A percentile compares a stretch with the other conserved stretches of the same genome.
Conservation (phyloP, 2,797 vertebrate genomes). For the Clarias laeviceps region DNA sequence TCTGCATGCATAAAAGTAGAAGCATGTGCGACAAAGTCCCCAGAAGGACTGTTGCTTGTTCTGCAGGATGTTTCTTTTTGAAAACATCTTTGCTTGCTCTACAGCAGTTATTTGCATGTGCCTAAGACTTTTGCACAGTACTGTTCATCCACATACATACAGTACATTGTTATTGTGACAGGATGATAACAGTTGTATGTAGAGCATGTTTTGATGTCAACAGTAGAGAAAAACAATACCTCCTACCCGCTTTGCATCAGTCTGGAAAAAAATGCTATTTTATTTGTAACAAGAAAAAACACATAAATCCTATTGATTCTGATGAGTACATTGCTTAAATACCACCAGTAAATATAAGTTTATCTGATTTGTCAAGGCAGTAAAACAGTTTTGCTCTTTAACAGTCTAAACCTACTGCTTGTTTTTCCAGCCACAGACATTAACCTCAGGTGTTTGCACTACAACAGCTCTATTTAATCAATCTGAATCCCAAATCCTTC, state of each 20-base stretch:
- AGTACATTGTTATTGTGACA: not conserved
- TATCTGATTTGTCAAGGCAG: not conserved
- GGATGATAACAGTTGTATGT: slow-evolving; percentile 3
- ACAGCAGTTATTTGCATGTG: no score
- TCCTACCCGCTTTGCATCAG: slow-evolving; percentile 39
- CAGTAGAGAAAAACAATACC: slow-evolving; percentile 10
- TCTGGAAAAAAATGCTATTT: slow-evolving; percentile 28
- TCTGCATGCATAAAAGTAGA: no score
- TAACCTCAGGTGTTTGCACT: not conserved
- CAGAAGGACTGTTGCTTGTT: no score
- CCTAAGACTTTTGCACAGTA: no score
- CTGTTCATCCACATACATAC: not conserved
- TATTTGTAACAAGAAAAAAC: slow-evolving; percentile 10
- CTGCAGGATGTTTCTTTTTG: no score
- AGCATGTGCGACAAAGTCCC: no score
- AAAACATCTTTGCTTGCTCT: no score
- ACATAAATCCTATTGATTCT: not conserved
- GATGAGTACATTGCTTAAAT: slow-evolving; percentile 29
- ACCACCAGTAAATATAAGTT: slow-evolving; percentile 10
- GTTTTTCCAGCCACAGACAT: slow-evolving; percentile 6
- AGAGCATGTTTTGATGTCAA: slow-evolving; percentile 26
- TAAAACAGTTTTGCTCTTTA: not conserved
- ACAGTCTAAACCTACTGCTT: not conserved
- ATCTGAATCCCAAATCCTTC: not conserved
- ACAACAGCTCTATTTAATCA: slow-evolving; percentile 12